Evolutionary conservation across 2,888 invertebrate species (phyloP), one percentile per base, ranked within the genome.

Genomic region (Coleophora flavipennella): DNA sequence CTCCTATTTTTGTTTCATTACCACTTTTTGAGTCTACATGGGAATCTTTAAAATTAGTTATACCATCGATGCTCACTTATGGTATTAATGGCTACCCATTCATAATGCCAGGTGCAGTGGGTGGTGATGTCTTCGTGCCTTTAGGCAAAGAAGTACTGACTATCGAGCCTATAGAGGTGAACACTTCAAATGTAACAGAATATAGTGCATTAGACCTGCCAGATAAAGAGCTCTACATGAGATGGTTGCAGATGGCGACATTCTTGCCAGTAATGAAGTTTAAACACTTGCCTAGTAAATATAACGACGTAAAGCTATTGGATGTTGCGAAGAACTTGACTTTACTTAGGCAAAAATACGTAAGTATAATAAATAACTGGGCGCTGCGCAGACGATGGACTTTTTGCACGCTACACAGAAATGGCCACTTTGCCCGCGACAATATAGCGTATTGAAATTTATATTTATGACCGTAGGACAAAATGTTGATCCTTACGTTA

Each of bases 61-160:
- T 98, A 53, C 95, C 97, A 0, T 93, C 95, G 0, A 91, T 95
- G 41, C 73, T 96, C 13, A 93, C 92, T 0, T 92, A 97, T 51
- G 96, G 97, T 0, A 88, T 97, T 13, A 90, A 95, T 36, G 98
- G 98, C 0, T 97, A 93, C 72, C 96, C 96, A 0, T 97, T 97
- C 57, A 88, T 97, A 33, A 90, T 97, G 85, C 95, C 97, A 0
- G 97, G 97, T 0, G 93, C 96, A 3, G 94, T 98, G 0, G 98
- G 98, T 0, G 98, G 96, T 0, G 95, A 96, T 55, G 92, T 91
- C 32, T 87, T 90, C 36, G 83, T 90, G 46, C 88, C 90, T 2
- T 86, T 86, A 1, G 79, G 79, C 35, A 83, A 88, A 12, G 88
- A 88, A 20, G 43, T 87, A 81, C 58, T 67, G 80, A 46, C 80